These are phyloP conservation scores for Chironomus tentans DNA, from an alignment of 2,888 invertebrate genomes.

Conservation along the genomic window DNA sequence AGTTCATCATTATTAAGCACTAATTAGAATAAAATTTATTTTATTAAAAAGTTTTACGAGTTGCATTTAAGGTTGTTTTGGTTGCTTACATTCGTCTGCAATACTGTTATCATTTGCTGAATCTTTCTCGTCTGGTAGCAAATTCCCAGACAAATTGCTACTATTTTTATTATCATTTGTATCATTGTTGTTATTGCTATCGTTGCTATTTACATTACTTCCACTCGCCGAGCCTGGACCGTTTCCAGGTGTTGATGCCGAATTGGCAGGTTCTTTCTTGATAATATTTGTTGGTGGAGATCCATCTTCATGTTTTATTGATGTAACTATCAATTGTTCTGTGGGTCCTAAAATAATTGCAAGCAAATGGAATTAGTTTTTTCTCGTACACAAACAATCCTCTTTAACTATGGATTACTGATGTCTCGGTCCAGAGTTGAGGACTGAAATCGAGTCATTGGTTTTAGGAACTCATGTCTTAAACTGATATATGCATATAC, in stretches of 20 bases:
- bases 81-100: slow-evolving; percentile 23
- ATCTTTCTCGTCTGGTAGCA: slow-evolving; percentile 15
- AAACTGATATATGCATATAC: no score
- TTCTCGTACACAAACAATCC: neutral
- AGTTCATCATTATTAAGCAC: slow-evolving; percentile 21
- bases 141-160: slow-evolving; percentile 14
- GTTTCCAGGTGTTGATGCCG: neutral
- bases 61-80: neutral
- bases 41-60: neutral
- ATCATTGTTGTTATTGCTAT: slow-evolving; percentile 27
- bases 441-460: no score
- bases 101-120: slow-evolving; percentile 19
- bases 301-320: slow-evolving; percentile 26
- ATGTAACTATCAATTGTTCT: slow-evolving; percentile 25
- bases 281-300: slow-evolving; percentile 26
- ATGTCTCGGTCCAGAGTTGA: no score
- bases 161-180: slow-evolving; percentile 20
- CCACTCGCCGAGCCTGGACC: neutral
- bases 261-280: slow-evolving; percentile 18
- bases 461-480: no score
- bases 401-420: no score
- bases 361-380: neutral
- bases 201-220: slow-evolving; percentile 14
- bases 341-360: slow-evolving; percentile 5
- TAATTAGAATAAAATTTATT: neutral